Conservation (phyloP, 2,888 invertebrate genomes). For the Andrena minutula region DNA sequence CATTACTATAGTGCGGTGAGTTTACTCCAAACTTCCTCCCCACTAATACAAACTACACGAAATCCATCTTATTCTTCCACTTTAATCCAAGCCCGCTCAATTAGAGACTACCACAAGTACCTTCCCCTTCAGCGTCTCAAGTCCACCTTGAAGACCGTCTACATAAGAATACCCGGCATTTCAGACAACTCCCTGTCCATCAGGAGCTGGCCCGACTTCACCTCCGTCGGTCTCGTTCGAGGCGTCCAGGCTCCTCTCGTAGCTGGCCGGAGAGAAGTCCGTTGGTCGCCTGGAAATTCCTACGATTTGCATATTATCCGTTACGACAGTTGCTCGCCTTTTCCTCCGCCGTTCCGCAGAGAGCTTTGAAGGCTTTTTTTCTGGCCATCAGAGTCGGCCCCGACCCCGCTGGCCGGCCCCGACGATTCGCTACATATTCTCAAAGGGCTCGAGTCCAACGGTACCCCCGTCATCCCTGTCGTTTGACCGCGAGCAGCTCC, state of each 20-base stretch:
- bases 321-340: conserved; percentile 72
- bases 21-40: too few relatives aligned
- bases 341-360: conserved; percentile 57
- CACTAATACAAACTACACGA: too few relatives aligned
- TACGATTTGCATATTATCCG: conserved; percentile 78
- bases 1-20: too few relatives aligned
- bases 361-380: conserved; percentile 52
- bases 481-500: conserved; percentile 68
- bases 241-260: conserved; percentile 10
- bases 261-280: conserved; percentile 52
- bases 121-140: too few relatives aligned
- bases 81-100: too few relatives aligned
- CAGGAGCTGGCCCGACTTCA: background rate
- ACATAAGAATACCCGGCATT: too few relatives aligned
- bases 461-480: conserved; percentile 67
- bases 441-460: conserved; percentile 61
- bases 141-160: too few relatives aligned
- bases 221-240: conserved; percentile 1
- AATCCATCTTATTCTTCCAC: too few relatives aligned
- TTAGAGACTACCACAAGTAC: too few relatives aligned
- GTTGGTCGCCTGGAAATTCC: conserved; percentile 64
- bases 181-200: too few relatives aligned
- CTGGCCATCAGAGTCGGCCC: conserved; percentile 70
- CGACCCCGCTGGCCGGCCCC: conserved; percentile 65
- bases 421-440: conserved; percentile 79